Evolutionary conservation across 2,113 vertebrate species (phyloP), one percentile per base, ranked within the genome.

Genomic region (Zosterops pallidus): DNA sequence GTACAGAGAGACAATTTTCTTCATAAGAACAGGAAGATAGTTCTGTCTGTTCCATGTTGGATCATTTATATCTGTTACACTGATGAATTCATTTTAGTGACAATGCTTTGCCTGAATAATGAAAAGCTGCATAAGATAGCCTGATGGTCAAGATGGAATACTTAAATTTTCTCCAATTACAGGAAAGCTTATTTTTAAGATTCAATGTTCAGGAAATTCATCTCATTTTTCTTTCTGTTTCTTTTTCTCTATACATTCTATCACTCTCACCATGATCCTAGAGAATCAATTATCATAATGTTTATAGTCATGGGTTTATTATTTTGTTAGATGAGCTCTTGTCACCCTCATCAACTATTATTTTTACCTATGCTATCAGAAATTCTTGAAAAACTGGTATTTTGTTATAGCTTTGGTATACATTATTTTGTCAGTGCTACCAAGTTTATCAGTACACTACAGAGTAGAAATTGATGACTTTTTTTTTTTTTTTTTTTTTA

Each of bases 41-140:
- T 92, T 97, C 97, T 97, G 96, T 98, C 98, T 98, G 97, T 98
- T 98, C 98, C 97, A 92, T 97, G 97, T 98, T 97, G 94, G 97
- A 95, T 97, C 98, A 99, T 99, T 99, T 99, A 97, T 99, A 98
- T 99, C 97, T 97, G 97, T 96, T 97, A 97, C 97, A 97, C 96
- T 99, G 99, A 99, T 98, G 97, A 99, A 99, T 99, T 98, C 96
- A 98, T 99, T 98, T 98, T 94, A 94, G 97, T 98, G 98, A 98
- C 98, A 98, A 98, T 98, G 92, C 97, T 97, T 96, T 97, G 77
- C 97, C 94, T 96, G 98, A 98, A 98, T 99, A 99, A 99, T 99
- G 98, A 99, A 99, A 98, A 98, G 97, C 97, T 98, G 95, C 57
- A 96, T 95, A 93, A 98, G 91, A 98, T 92, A 96, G 96, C 89